Evolutionary conservation across 1,140 invertebrate species (phyloP).

Genomic region (Aphis gossypii): DNA sequence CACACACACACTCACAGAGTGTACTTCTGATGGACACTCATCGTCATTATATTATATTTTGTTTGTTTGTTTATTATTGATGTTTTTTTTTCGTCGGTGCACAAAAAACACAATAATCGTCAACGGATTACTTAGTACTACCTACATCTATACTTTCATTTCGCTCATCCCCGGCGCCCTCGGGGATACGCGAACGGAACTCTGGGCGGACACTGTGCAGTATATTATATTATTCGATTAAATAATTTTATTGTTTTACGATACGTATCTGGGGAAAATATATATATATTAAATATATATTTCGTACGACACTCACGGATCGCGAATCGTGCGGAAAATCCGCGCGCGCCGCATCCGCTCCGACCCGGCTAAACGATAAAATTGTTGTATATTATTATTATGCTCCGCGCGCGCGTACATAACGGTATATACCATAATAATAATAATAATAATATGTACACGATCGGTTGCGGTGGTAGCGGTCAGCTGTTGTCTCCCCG

Average conservation of each 20-base stretch:
- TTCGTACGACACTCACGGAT: not conserved
- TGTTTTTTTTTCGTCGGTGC: not conserved
- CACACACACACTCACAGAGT: no score
- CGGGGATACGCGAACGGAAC: not conserved
- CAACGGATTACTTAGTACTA: not conserved
- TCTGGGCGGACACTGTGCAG: not conserved
- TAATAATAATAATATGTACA: not conserved
- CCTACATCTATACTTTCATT: not conserved
- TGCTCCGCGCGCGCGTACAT: not conserved
- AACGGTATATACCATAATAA: not conserved
- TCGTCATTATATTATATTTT: not conserved
- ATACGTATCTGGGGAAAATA: not conserved
- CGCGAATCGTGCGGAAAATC: not conserved
- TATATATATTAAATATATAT: not conserved
- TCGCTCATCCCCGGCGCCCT: not conserved
- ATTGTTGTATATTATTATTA: constrained; percentile 9
- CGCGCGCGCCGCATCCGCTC: not conserved
- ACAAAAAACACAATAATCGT: not conserved
- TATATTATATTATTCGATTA: not conserved
- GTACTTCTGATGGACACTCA: not conserved
- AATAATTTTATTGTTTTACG: not conserved
- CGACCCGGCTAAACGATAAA: not conserved
- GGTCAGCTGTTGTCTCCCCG: constrained; percentile 34
- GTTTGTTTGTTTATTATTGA: not conserved
- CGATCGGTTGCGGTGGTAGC: not conserved